phyloP scores from a whole-genome alignment of 2,888 invertebrate species.

The Mechanitis mazaeus region DNA sequence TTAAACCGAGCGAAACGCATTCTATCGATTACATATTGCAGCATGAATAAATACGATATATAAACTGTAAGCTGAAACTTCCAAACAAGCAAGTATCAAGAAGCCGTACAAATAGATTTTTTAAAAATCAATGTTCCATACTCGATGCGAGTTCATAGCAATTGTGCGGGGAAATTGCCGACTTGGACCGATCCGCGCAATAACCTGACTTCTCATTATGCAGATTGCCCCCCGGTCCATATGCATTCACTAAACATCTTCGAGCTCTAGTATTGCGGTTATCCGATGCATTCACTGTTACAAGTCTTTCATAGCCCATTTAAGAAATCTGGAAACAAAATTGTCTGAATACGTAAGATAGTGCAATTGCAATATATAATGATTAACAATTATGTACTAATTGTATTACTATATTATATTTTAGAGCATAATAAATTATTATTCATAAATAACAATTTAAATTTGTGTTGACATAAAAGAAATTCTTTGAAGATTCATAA shows the following conservation, averaged over 20 bases:
- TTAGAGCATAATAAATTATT: too few relatives aligned
- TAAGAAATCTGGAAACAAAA: not conserved
- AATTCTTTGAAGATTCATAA: too few relatives aligned
- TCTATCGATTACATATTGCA: not conserved
- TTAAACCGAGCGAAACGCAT: not conserved
- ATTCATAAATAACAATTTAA: too few relatives aligned
- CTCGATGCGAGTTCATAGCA: slow-evolving; percentile 53
- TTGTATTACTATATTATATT: too few relatives aligned
- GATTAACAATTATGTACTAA: too few relatives aligned
- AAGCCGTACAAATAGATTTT: slow-evolving; percentile 12
- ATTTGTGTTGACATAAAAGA: too few relatives aligned
- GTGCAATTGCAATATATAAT: too few relatives aligned
- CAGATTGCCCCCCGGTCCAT: slow-evolving; percentile 61
- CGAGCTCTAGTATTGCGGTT: slow-evolving; percentile 29
- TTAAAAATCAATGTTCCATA: slow-evolving; percentile 48
- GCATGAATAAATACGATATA: not conserved
- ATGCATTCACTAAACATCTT: slow-evolving; percentile 61
- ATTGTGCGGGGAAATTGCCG: slow-evolving; percentile 66
- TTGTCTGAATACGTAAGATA: too few relatives aligned
- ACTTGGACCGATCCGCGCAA: slow-evolving; percentile 60
- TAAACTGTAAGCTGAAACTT: not conserved
- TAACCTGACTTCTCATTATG: slow-evolving; percentile 71
- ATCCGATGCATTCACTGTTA: slow-evolving; percentile 26
- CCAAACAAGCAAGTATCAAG: slow-evolving; percentile 1
- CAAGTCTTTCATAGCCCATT: slow-evolving; percentile 19